A percentile compares a stretch with the other conserved stretches of the same genome.
These are phyloP conservation scores for Eidolon dupreanum DNA, from an alignment of 2,797 vertebrate species.

Conservation along the genomic window DNA sequence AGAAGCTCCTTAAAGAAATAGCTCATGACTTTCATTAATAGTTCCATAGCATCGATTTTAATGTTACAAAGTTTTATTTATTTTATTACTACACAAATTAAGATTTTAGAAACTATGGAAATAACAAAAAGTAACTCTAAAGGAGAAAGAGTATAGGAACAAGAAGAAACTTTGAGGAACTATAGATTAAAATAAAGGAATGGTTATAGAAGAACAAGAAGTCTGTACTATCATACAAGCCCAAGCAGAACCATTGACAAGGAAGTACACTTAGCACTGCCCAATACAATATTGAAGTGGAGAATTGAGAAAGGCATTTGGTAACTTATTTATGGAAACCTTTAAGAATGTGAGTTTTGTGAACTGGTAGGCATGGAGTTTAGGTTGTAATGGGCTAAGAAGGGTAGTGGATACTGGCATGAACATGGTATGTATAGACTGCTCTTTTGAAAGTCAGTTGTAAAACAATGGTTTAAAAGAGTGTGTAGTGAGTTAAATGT, in stretches of 20 bases:
- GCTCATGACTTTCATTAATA: neutral
- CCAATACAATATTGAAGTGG: neutral
- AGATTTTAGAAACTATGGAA: neutral
- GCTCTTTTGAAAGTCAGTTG: neutral
- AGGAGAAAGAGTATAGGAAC: neutral
- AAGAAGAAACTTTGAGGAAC: neutral
- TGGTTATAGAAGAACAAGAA: neutral
- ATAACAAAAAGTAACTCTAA: neutral
- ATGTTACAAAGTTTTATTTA: neutral
- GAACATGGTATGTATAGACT: neutral
- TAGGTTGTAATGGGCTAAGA: neutral
- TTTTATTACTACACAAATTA: slow-evolving; percentile 14
- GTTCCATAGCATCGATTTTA: slow-evolving; percentile 20
- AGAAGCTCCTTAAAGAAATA: neutral
- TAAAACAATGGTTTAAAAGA: neutral
- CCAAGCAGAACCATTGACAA: neutral
- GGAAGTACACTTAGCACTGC: neutral
- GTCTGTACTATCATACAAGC: neutral
- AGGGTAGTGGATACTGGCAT: neutral
- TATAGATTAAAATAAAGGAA: neutral
- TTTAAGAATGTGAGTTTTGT: neutral
- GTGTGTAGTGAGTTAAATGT: neutral
- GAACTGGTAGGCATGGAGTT: neutral
- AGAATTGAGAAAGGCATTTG: neutral
- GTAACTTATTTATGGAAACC: neutral